A percentile compares a stretch with the other conserved stretches of the same genome.
Conservation (phyloP, 2,797 vertebrate species). For the Lacerta agilis region DNA sequence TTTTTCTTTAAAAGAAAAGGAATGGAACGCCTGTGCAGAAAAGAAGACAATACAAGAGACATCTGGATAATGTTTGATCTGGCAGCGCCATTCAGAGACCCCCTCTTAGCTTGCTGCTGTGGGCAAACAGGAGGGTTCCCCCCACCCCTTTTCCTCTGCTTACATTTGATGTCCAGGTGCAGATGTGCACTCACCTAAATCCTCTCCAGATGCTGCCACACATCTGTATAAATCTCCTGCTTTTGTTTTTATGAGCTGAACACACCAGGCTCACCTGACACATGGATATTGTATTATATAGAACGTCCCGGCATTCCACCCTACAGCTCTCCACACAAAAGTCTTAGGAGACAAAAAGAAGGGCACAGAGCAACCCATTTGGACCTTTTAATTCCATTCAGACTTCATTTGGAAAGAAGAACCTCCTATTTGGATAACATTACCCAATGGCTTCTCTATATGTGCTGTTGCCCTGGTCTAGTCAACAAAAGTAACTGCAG, state of each 20-base stretch:
- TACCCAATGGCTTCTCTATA: background rate
- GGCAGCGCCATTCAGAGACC: background rate
- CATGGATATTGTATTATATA: background rate
- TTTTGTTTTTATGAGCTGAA: constrained; percentile 47
- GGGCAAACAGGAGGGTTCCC: constrained; percentile 7
- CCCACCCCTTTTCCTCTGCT: background rate
- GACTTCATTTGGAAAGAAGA: background rate
- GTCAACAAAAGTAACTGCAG: background rate
- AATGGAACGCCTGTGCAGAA: constrained; percentile 1
- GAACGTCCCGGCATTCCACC: background rate
- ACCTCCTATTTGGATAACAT: background rate
- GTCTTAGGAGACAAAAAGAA: constrained; percentile 32
- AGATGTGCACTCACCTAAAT: constrained; percentile 50
- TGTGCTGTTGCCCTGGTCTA: background rate
- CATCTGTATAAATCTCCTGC: constrained; percentile 41
- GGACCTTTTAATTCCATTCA: background rate
- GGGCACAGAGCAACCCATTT: background rate
- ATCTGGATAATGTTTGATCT: constrained; percentile 49
- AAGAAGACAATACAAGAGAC: constrained; percentile 28
- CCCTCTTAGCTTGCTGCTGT: background rate
- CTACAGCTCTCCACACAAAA: background rate
- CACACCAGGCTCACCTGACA: background rate
- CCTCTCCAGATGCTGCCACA: constrained; percentile 29
- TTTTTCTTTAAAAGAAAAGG: background rate
- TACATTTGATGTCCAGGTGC: constrained; percentile 55